These are phyloP conservation scores for Ylistrum balloti DNA, from an alignment of 1,140 invertebrate species.

Conservation along the genomic window DNA sequence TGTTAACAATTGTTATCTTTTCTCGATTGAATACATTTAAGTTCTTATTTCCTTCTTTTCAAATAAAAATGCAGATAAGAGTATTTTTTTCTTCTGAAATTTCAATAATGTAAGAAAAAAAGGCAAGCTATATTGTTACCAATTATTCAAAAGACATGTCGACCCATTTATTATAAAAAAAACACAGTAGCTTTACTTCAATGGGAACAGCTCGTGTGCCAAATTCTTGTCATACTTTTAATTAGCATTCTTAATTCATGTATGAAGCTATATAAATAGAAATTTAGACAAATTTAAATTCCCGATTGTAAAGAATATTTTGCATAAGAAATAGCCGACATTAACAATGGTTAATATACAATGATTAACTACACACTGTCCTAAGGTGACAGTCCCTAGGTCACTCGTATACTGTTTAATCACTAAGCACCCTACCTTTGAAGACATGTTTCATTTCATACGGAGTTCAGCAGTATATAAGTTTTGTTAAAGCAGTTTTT, in stretches of 20 bases:
- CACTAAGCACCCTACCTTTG: neutral
- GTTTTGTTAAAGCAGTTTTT: neutral
- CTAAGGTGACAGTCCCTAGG: neutral
- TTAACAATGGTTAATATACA: neutral
- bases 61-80: too few species aligned
- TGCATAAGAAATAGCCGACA: neutral
- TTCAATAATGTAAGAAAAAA: neutral
- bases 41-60: too few species aligned
- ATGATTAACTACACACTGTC: neutral
- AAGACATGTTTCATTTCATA: slow-evolving; percentile 19
- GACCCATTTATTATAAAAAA: too few species aligned
- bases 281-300: neutral
- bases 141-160: too few species aligned
- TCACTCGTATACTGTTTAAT: neutral
- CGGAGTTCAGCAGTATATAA: neutral
- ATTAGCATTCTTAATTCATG: neutral
- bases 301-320: neutral
- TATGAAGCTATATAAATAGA: neutral
- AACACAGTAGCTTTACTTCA: neutral
- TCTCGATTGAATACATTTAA: too few species aligned
- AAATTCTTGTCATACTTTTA: neutral
- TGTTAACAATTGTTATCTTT: too few species aligned
- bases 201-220: neutral
- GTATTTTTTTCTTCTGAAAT: neutral
- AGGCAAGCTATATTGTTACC: neutral